Conservation (phyloP, 1,140 invertebrate genomes). For the Diorhabda sublineata region DNA sequence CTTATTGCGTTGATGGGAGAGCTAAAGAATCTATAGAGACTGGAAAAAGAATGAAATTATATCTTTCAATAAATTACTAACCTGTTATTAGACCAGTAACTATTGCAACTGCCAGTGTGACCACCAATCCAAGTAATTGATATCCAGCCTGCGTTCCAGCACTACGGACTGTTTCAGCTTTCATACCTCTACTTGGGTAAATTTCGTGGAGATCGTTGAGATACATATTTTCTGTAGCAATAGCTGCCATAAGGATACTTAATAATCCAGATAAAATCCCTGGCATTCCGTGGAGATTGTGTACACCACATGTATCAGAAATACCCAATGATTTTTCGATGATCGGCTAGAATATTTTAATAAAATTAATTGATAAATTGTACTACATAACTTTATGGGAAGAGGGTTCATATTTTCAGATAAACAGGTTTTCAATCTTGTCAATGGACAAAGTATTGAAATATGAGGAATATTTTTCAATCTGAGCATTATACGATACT, state of each 20-base stretch:
- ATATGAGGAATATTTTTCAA: too few relatives aligned
- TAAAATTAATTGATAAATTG: background rate
- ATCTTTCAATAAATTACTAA: slow-evolving; percentile 42
- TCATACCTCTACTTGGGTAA: slow-evolving; percentile 52
- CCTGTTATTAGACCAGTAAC: slow-evolving; percentile 77
- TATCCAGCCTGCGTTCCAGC: slow-evolving; percentile 69
- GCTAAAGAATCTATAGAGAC: too few relatives aligned
- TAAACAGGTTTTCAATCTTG: too few relatives aligned
- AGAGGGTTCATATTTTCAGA: too few relatives aligned
- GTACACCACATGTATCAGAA: slow-evolving; percentile 91
- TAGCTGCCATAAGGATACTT: slow-evolving; percentile 68
- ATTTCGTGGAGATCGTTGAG: slow-evolving; percentile 56
- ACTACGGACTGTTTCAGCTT: slow-evolving; percentile 50
- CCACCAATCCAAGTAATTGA: slow-evolving; percentile 68
- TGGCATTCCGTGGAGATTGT: slow-evolving; percentile 96
- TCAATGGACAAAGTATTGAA: too few relatives aligned
- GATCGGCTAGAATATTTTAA: slow-evolving; percentile 57
- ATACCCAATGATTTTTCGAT: slow-evolving; percentile 65
- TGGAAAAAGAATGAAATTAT: too few relatives aligned
- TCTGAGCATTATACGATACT: too few relatives aligned
- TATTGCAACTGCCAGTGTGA: slow-evolving; percentile 69
- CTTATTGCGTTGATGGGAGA: too few relatives aligned
- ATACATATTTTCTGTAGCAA: slow-evolving; percentile 58
- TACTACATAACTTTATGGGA: too few relatives aligned
- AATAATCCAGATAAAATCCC: slow-evolving; percentile 79